Base-by-base conservation (phyloP, 2,888 invertebrate species). In the Autographa gamma region DNA sequence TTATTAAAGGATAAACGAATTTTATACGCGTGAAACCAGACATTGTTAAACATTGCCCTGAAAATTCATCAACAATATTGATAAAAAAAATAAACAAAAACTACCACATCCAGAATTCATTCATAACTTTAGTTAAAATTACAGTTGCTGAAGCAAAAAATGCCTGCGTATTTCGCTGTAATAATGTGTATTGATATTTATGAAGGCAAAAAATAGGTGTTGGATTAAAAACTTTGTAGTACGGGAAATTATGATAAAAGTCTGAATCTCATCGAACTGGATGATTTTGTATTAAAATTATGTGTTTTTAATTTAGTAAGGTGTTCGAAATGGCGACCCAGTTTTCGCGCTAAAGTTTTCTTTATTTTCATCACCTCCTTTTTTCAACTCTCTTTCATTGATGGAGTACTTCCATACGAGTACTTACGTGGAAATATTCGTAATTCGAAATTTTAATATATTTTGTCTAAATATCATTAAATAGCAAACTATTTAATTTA, bases 151-250 rank as follows among this genome's bases (percentile, higher is more conserved):
- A 63, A 43, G 59, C 62, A 38, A 63, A 54, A 60, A 64, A 18
- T 1, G 14, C 6, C n/a, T 56, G 11, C 11, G 56, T 25, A 60
- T 66, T 41, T n/a, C 32, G 25, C 38, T 3, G 8, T 31, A 68
- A 54, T 61, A 65, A 64, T 60, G 8, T 58, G 8, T 60, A 73
- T 65, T 73, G 65, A 66, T 69, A 58, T 73, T 60, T 52, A 73
- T 66, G 63, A 31, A 38, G 14, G 52, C 54, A 69, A 63, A 75
- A 77, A 69, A 60, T 69, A 66, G 60, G 58, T 73, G 73, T 60
- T 79, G 60, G 61, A 64, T 60, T 64, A 66, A 76, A 25, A 79
- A 75, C 32, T 16, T 25, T 7, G 16, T 16, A 32, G 13, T 4
- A 31, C 16, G n/a, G 32, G n/a, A 58, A 58, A 59, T 31, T 25